Evolutionary conservation across 2,888 invertebrate species (phyloP).

Genomic region (Caenorhabditis angaria): DNA sequence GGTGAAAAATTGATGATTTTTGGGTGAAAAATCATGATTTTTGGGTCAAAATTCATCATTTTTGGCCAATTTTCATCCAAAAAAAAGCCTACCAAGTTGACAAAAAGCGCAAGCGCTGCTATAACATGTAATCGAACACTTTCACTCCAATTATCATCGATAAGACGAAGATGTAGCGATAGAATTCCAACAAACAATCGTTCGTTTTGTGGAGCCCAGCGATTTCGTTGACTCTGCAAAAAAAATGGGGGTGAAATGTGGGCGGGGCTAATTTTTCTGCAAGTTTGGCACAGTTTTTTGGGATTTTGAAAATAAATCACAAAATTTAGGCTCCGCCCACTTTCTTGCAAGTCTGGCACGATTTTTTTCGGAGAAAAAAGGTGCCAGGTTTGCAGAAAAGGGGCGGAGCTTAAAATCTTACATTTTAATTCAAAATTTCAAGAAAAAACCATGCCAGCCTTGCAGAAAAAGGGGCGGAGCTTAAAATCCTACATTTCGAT

Average conservation of each 20-base stretch:
- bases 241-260: neutral
- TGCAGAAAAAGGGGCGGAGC: too few species aligned
- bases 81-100: constrained; percentile 79
- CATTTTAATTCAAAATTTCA: too few species aligned
- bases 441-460: too few species aligned
- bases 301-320: neutral
- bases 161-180: constrained; percentile 85
- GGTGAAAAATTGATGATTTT: neutral
- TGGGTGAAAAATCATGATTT: neutral
- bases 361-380: too few species aligned
- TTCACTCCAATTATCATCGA: constrained; percentile 90
- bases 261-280: too few species aligned
- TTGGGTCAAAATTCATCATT: neutral
- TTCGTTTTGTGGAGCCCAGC: constrained; percentile 74
- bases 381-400: too few species aligned
- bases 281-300: too few species aligned
- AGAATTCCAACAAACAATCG: constrained; percentile 84
- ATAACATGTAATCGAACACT: constrained; percentile 88
- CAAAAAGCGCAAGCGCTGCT: constrained; percentile 88
- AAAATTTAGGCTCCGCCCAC: neutral
- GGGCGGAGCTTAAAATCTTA: too few species aligned
- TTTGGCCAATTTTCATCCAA: neutral
- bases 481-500: too few species aligned
- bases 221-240: constrained; percentile 28
- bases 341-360: too few species aligned